Conservation (phyloP, 2,888 invertebrate genomes). For the Pycnomerus fuliginosus region DNA sequence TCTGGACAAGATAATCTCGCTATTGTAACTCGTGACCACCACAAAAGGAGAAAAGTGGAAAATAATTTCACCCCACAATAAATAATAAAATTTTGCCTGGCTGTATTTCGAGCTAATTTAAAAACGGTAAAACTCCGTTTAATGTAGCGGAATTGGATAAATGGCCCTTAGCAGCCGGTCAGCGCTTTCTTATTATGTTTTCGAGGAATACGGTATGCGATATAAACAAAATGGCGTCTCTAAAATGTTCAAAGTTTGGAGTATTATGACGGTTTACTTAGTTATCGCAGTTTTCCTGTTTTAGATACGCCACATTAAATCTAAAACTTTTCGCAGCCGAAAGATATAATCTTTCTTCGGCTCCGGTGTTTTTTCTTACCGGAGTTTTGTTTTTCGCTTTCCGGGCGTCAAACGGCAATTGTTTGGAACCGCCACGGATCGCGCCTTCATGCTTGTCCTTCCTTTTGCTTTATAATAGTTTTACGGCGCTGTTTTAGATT, state of each 20-base stretch:
- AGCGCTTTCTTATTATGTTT: slow-evolving; percentile 8
- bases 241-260: slow-evolving; percentile 34
- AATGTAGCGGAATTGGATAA: slow-evolving; percentile 11
- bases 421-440: slow-evolving; percentile 44
- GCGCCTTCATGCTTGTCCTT: slow-evolving; percentile 36
- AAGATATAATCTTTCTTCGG: slow-evolving; percentile 39
- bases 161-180: background rate
- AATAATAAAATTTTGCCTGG: slow-evolving; percentile 3
- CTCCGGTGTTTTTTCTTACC: slow-evolving; percentile 25
- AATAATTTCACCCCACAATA: slow-evolving; percentile 4
- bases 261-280: slow-evolving; percentile 41
- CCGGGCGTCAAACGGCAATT: slow-evolving; percentile 44
- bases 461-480: slow-evolving; percentile 26
- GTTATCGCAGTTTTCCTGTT: slow-evolving; percentile 43
- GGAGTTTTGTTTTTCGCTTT: slow-evolving; percentile 41
- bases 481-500: slow-evolving; percentile 18
- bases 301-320: slow-evolving; percentile 48
- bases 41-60: slow-evolving; percentile 3
- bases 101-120: slow-evolving; percentile 1
- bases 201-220: slow-evolving; percentile 11
- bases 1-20: slow-evolving; percentile 16
- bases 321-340: slow-evolving; percentile 41
- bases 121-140: slow-evolving; percentile 2
- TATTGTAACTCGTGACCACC: slow-evolving; percentile 15
- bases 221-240: slow-evolving; percentile 32